Percentiles rank a stretch among this genome's conserved stretches.
phyloP scores from a whole-genome alignment of 2,888 invertebrate genomes.

The Camptogramma bilineatum region DNA sequence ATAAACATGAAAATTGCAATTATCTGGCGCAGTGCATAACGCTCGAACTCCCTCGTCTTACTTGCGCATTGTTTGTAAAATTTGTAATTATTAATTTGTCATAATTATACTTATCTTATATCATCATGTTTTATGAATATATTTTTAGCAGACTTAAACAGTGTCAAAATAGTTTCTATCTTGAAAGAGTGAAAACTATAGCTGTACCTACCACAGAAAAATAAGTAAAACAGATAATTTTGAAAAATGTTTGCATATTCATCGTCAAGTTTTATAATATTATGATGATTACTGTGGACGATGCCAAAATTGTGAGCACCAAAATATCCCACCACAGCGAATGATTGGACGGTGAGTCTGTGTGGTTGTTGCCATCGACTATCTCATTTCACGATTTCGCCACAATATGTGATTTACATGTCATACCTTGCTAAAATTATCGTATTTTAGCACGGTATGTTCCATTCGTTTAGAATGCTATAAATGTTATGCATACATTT shows the following conservation, averaged over 20 bases:
- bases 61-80: too few species aligned
- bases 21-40: neutral
- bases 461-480: neutral
- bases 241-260: neutral
- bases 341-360: constrained; percentile 40
- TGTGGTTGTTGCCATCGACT: constrained; percentile 38
- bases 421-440: too few species aligned
- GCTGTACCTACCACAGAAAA: neutral
- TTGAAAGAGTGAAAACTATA: neutral
- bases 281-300: neutral
- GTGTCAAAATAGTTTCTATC: too few species aligned
- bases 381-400: constrained; percentile 38
- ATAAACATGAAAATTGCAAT: neutral
- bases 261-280: neutral
- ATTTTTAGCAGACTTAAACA: too few species aligned
- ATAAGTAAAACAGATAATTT: neutral
- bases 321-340: constrained; percentile 54
- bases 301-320: constrained; percentile 35
- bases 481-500: neutral
- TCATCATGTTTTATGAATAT: too few species aligned
- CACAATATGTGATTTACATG: constrained; percentile 14
- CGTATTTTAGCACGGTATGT: too few species aligned
- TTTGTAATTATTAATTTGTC: too few species aligned
- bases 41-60: too few species aligned
- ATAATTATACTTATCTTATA: too few species aligned